Base-by-base conservation (phyloP, 2,113 vertebrate genomes). In the Alces alces region DNA sequence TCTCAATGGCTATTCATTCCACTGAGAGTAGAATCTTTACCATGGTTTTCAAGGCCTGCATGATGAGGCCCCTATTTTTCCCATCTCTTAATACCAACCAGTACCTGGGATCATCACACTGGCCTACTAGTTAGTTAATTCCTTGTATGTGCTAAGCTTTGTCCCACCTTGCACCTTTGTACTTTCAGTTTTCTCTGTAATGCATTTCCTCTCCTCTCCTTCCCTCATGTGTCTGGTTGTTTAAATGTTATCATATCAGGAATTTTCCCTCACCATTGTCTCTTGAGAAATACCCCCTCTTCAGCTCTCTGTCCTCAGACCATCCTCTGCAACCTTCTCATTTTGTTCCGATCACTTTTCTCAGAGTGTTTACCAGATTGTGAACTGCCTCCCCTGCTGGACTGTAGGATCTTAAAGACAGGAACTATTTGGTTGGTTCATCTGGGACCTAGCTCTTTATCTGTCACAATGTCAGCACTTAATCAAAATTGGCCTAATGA, bases 361-460 rank as follows among this genome's bases (percentile, higher is more conserved):
- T 87, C 84, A 55, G 30, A 73, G 52, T 80, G 43, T 47, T 94
- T 91, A 36, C 23, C 14, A 78, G 30, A 47, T 50, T 60, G 57
- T 16, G 3, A 58, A 58, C 52, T 92, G 19, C 39, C 55, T 95
- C 39, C 27, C 17, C 13, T n/a, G 16, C 21, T 70, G 66, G 14
- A 66, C 50, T 90, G 39, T 87, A 55, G 5, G 12, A 95, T 93
- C 47, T 91, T 93, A 9, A 97, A 96, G n/a, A 23, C 93, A 39
- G 64, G 96, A 97, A 85, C 94, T 96, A 21, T 78, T 66, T 97
- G 61, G 89, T 93, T 94, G 95, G 95, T 97, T 98, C 86, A 92
- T 95, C 96, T 98, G 82, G 47, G 33, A 91, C n/a, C 19, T 78
- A 79, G 36, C 33, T 66, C 10, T 89, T 7, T 52, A 90, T 57